Evolutionary conservation across 2,888 invertebrate genomes (phyloP).

Genomic region (Imbricaverruca yamaguchii): DNA sequence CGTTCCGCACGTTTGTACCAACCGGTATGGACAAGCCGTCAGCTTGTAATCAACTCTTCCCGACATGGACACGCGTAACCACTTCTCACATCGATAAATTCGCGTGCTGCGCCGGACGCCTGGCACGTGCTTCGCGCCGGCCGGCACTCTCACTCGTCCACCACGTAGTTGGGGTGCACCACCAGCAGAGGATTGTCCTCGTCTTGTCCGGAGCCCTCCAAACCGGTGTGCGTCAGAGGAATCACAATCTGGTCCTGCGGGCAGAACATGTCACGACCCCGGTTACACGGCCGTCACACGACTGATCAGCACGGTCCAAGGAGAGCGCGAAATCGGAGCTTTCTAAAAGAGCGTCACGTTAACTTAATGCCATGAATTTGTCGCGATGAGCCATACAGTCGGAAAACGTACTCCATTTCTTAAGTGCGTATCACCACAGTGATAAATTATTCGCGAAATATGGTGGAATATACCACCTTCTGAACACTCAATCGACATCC

Average conservation of each 20-base stretch:
- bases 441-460: neutral
- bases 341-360: neutral
- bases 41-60: no score
- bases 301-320: neutral
- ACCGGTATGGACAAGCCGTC: no score
- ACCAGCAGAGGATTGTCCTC: slow-evolving; percentile 78
- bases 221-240: slow-evolving; percentile 55
- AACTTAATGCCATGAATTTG: neutral
- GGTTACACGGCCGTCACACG: slow-evolving; percentile 28
- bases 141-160: slow-evolving; percentile 50
- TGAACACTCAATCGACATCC: no score
- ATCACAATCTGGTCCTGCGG: slow-evolving; percentile 76
- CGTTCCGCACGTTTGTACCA: no score
- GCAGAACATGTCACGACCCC: slow-evolving; percentile 24
- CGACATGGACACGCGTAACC: no score
- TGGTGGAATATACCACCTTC: no score
- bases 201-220: slow-evolving; percentile 46
- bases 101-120: no score
- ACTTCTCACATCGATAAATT: no score
- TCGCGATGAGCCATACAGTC: neutral
- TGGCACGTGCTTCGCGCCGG: no score
- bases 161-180: slow-evolving; percentile 92
- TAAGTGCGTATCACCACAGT: neutral
- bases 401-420: neutral
- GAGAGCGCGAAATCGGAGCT: neutral